Conservation (phyloP, 2,797 vertebrate species). For the Mastacembelus armatus region DNA sequence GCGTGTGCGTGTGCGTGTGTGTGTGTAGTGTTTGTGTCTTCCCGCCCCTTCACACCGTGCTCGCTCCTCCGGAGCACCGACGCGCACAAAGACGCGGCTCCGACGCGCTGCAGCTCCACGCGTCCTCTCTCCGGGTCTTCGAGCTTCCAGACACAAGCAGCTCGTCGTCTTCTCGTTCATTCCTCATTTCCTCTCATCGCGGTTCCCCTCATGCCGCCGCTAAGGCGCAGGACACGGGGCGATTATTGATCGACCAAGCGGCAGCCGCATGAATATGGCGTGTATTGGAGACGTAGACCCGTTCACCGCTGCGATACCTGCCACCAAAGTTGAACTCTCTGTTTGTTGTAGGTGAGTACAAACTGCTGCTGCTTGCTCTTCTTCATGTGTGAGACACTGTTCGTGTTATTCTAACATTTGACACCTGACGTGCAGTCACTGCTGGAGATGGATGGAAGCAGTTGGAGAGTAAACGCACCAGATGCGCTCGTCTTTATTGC, state of each 20-base stretch:
- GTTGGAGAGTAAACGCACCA: conserved; percentile 5
- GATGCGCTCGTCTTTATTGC: background rate
- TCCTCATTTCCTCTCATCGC: too few species aligned
- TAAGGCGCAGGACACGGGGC: conserved; percentile 54
- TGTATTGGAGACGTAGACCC: conserved; percentile 91
- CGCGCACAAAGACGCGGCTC: conserved; percentile 55
- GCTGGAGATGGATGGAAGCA: background rate
- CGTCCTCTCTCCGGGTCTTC: conserved; percentile 20
- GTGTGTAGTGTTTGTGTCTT: conserved; percentile 3
- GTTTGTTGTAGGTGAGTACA: conserved; percentile 93
- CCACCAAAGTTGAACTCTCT: conserved; percentile 96
- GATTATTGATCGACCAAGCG: conserved; percentile 60
- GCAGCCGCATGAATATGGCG: conserved; percentile 85
- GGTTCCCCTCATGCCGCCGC: conserved; percentile 61
- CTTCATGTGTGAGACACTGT: background rate
- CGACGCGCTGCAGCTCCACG: conserved; percentile 37
- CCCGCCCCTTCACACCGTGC: conserved; percentile 37
- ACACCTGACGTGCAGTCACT: background rate
- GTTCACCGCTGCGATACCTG: conserved; percentile 93
- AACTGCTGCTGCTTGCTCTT: background rate
- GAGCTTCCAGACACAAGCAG: conserved; percentile 14
- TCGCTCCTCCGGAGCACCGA: conserved; percentile 48
- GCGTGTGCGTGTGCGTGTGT: background rate
- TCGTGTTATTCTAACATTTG: background rate
- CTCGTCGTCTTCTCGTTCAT: background rate